Conservation (phyloP, 2,888 invertebrate genomes). For the Diarsia dahlii region DNA sequence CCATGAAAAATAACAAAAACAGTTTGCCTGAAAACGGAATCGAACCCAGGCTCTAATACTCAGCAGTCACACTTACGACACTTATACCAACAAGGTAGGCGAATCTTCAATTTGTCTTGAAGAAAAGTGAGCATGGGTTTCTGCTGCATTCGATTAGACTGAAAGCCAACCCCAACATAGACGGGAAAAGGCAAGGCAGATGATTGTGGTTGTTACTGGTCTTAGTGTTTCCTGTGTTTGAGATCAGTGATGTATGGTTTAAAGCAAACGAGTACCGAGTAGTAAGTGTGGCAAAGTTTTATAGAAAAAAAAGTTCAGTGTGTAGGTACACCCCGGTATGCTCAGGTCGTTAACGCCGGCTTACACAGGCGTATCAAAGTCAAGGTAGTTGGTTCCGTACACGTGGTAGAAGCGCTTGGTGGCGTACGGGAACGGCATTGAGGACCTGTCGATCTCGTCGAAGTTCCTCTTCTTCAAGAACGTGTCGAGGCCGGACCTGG, state of each 20-base stretch:
- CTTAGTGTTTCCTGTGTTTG: conserved; percentile 4
- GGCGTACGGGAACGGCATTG: conserved; percentile 85
- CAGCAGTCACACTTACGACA: neutral
- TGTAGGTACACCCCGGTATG: conserved; percentile 13
- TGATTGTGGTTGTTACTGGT: neutral
- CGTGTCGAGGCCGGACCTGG: conserved; percentile 88
- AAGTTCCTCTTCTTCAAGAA: conserved; percentile 91
- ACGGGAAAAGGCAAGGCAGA: no score
- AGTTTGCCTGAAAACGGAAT: neutral
- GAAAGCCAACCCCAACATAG: no score
- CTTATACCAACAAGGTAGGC: neutral
- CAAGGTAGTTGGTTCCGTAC: conserved; percentile 87
- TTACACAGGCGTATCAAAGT: conserved; percentile 80
- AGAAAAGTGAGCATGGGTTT: neutral
- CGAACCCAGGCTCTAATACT: neutral
- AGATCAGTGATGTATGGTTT: conserved; percentile 20
- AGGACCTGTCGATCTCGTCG: conserved; percentile 92
- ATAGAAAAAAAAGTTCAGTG: neutral
- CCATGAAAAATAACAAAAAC: neutral
- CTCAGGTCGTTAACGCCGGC: conserved; percentile 59
- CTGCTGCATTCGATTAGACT: no score
- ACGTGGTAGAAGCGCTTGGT: conserved; percentile 90
- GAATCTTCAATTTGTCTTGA: neutral
- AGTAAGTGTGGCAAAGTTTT: no score
- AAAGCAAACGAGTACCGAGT: neutral